Evolutionary conservation across 2,888 invertebrate genomes (phyloP), one percentile per base, ranked within the genome.

Genomic region (Agonopterix alstromeriana): DNA sequence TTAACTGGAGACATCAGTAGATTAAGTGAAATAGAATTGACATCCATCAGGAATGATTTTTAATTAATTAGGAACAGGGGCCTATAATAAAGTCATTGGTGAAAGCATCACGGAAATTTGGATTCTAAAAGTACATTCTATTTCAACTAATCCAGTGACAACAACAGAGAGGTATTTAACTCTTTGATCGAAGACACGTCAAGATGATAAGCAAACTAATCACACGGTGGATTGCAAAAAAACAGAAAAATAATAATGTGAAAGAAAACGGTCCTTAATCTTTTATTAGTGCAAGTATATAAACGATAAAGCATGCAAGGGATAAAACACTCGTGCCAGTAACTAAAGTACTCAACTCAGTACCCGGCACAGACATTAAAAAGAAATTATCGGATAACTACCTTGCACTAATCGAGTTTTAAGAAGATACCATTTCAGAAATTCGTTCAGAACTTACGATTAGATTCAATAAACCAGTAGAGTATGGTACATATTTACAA

Each of bases 401-500:
- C 51, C 58, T 61, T 68, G 71, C 68, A 65, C 70, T 63, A 61
- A 61, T 51, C 48, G 63, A 71, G 63, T 72, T 62, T 63, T 65
- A 65, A 63, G 65, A 67, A 68, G 65, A 68, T 73, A 73, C 64
- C 65, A 67, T 70, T 67, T 57, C 71, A 71, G 68, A 70, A 42
- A 35, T 43, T 58, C 63, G 67, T 66, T 70, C 65, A 72, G 67
- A 67, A 65, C 81, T 76, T 81, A 83, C 66, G 68, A 79, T 74
- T 76, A 82, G 71, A 73, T 77, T 78, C 53, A 64, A 65, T 74
- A 76, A 63, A 76, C 81, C 80, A 80, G 47, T 47, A 42, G 71
- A 76, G 62, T 88, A 87, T 87, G 81, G 82, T 87, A 88, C 85
- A 88, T 88, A 88, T 88, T 88, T 87, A 88, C 88, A 87, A 75